Evolutionary conservation across 2,113 vertebrate species (phyloP), one percentile per base, ranked within the genome.

Genomic region (Nibea albiflora): DNA sequence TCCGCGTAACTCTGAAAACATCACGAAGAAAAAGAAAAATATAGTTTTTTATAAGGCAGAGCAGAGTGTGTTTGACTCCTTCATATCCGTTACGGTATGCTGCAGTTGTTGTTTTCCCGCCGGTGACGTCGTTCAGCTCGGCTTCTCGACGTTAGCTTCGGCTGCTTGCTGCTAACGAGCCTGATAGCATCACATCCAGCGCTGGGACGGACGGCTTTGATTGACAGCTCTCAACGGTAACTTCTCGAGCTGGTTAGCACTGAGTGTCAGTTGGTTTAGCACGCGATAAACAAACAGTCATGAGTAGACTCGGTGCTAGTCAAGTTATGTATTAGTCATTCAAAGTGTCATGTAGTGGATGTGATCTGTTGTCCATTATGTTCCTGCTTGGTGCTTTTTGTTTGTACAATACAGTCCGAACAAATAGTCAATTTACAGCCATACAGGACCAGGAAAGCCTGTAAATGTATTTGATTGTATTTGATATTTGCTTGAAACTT

Each of bases 1-100:
- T 87, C 63, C 58, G 61, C 47, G 46, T 20, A 78, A 46, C 46
- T 76, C 76, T 81, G 17, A 86, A 87, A 85, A 80, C 14, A 66
- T 2, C 4, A 11, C 8, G 26, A 61, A 26, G 11, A 57, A 83
- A 46, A 76, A 0, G 1, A 17, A 56, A 65, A 66, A 52, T 6
- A 0, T 11, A 6, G 1, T 17, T 5, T 20, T 60, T 74, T 1
- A 0, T 1, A 9, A 6, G 6, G 8, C 1, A 3, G 2, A 31
- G 8, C n/a, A 6, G 46, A 19, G 5, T 20, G 26, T 24, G 3
- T 65, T 50, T 16, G 12, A 67, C 24, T 11, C 7, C 12, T 20
- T 50, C 1, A 3, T 0, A 39, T 17, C 4, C 24, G 2, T 12
- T 0, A 0, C 9, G 14, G 12, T 28, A 4, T 0, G 52, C 63